phyloP scores from a whole-genome alignment of 2,888 invertebrate genomes.

The Xestia xanthographa region DNA sequence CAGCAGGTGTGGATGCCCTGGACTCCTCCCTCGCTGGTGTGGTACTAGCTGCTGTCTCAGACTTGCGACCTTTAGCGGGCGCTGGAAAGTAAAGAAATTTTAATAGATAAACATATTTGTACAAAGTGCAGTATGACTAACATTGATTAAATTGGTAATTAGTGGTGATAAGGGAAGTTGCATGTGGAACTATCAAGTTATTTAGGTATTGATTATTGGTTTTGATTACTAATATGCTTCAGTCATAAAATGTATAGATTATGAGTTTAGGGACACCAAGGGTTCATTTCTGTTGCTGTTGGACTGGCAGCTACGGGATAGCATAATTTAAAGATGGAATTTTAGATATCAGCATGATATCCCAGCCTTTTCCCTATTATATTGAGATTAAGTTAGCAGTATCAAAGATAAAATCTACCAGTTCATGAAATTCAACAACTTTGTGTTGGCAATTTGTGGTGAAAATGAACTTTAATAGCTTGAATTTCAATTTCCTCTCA shows the following conservation, averaged over 20 bases:
- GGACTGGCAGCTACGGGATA: neutral
- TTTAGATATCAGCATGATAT: neutral
- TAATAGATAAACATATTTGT: neutral
- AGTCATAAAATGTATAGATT: neutral
- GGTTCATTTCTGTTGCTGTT: neutral
- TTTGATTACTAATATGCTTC: neutral
- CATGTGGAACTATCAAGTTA: neutral
- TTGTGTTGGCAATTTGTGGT: neutral
- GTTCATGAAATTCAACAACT: neutral
- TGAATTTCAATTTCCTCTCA: too few relatives aligned
- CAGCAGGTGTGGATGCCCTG: conserved; percentile 85
- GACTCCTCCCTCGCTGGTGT: conserved; percentile 84
- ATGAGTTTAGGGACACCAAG: neutral
- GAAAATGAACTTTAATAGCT: too few relatives aligned
- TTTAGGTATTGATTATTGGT: neutral
- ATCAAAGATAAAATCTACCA: neutral
- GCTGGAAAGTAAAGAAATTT: conserved; percentile 71
- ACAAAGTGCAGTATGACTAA: neutral
- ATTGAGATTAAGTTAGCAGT: neutral
- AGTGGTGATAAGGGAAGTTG: neutral
- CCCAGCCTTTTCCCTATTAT: neutral
- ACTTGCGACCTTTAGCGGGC: conserved; percentile 87
- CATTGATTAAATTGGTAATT: neutral
- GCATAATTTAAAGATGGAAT: neutral
- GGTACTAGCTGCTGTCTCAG: conserved; percentile 80